These are phyloP conservation scores for Metaphire vulgaris DNA, from an alignment of 1,140 invertebrate species.

Conservation along the genomic window DNA sequence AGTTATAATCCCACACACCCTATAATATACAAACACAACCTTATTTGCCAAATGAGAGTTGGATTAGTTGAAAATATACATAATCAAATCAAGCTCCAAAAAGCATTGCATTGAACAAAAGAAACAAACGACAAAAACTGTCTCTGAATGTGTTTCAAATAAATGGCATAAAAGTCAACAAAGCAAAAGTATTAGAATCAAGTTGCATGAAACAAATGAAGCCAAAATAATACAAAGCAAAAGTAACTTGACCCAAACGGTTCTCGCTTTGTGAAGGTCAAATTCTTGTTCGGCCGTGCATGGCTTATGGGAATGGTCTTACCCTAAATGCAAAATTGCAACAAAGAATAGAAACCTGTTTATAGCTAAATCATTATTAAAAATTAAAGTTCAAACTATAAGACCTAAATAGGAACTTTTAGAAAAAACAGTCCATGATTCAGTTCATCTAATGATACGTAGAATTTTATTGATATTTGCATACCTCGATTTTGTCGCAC, in stretches of 20 bases:
- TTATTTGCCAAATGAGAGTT: background rate
- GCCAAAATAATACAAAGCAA: too few relatives aligned
- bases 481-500: slow-evolving; percentile 84
- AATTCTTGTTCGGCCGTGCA: slow-evolving; percentile 80
- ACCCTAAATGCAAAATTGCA: slow-evolving; percentile 43
- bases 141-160: too few relatives aligned
- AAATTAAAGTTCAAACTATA: too few relatives aligned
- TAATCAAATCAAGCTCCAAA: background rate
- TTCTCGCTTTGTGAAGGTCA: slow-evolving; percentile 80
- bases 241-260: slow-evolving; percentile 79
- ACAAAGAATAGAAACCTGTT: background rate
- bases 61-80: background rate
- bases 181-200: too few relatives aligned
- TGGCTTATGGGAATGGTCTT: slow-evolving; percentile 61
- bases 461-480: too few relatives aligned
- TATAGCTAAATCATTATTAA: too few relatives aligned
- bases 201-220: too few relatives aligned
- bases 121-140: too few relatives aligned
- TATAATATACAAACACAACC: slow-evolving; percentile 32
- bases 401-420: too few relatives aligned
- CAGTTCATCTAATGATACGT: too few relatives aligned
- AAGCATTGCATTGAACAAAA: background rate
- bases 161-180: too few relatives aligned
- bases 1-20: slow-evolving; percentile 60
- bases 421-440: too few relatives aligned